A percentile compares a stretch with the other conserved stretches of the same genome.
Conservation (phyloP, 2,888 invertebrate genomes). For the Willowsia nigromaculata region DNA sequence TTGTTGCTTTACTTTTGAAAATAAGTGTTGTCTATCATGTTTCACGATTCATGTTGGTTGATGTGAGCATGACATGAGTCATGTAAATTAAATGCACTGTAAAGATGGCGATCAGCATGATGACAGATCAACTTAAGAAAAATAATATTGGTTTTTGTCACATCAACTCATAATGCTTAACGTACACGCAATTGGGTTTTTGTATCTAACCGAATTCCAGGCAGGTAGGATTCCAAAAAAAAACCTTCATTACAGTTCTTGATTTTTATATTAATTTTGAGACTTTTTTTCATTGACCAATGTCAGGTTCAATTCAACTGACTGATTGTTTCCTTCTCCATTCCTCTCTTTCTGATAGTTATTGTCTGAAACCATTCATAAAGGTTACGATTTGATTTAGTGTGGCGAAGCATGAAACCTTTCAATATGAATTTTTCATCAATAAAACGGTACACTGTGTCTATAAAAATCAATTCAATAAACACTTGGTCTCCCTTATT, state of each 20-base stretch:
- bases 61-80: not conserved
- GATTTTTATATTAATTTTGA: not conserved
- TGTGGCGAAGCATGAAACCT: conserved; percentile 39
- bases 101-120: too few species aligned
- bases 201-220: too few species aligned
- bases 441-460: not conserved
- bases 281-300: not conserved
- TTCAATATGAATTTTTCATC: conserved; percentile 24
- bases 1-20: not conserved
- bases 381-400: conserved; percentile 13
- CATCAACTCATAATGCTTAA: too few species aligned
- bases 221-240: too few species aligned
- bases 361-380: too few species aligned
- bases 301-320: not conserved
- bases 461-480: not conserved
- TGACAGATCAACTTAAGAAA: too few species aligned
- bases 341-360: too few species aligned
- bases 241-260: not conserved
- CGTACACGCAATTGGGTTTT: too few species aligned
- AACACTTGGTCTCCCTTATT: not conserved
- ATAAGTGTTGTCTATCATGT: not conserved
- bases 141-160: too few species aligned
- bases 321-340: not conserved
- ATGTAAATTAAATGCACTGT: not conserved
- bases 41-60: not conserved